Evolutionary conservation across 2,888 invertebrate genomes (phyloP).

Genomic region (Pristionchus exspectatus): DNA sequence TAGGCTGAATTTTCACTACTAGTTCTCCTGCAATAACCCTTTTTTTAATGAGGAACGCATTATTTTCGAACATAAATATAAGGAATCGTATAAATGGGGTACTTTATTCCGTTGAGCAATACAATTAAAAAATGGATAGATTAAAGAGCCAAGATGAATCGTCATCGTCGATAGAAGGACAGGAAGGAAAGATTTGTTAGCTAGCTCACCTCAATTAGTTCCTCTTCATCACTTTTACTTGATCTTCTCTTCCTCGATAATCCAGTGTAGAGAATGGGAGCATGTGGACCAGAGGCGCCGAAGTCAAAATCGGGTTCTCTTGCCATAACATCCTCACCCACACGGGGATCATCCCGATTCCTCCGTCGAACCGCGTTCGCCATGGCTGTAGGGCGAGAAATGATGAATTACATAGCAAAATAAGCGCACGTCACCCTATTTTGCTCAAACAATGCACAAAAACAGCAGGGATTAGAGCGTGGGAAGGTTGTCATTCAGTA

Average conservation of each 20-base stretch:
- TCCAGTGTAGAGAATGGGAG: constrained; percentile 48
- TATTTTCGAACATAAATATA: neutral
- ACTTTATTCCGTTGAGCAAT: constrained; percentile 39
- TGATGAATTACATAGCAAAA: neutral
- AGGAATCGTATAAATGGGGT: neutral
- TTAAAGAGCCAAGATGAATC: neutral
- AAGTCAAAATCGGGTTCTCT: constrained; percentile 73
- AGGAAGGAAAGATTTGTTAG: neutral
- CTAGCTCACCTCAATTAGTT: constrained; percentile 37
- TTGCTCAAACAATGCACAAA: neutral
- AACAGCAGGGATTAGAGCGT: neutral
- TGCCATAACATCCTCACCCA: constrained; percentile 76
- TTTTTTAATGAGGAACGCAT: neutral
- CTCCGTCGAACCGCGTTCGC: constrained; percentile 58
- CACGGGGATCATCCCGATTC: constrained; percentile 58
- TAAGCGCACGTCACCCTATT: constrained; percentile 28
- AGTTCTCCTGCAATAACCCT: neutral
- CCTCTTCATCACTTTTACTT: constrained; percentile 45
- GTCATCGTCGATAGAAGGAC: neutral
- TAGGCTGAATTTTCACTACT: neutral
- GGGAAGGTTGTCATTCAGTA: neutral
- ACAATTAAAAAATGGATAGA: constrained; percentile 17
- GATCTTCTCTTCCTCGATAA: constrained; percentile 20
- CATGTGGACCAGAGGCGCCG: constrained; percentile 59
- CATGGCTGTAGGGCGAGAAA: constrained; percentile 46